phyloP scores from a whole-genome alignment of 2,888 invertebrate genomes.

The Vannuccia rotundouncinata region DNA sequence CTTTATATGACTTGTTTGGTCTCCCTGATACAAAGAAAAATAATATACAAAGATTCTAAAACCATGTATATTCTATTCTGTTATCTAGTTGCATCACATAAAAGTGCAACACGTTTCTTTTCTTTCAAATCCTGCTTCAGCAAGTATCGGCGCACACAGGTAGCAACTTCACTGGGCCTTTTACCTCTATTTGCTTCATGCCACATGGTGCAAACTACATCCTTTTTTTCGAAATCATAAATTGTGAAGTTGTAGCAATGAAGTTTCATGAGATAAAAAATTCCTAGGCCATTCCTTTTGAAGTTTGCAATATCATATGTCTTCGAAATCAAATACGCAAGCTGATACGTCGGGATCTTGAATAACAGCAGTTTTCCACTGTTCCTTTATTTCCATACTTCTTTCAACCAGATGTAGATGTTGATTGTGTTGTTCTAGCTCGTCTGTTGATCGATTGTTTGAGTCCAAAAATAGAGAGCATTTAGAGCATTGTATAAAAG shows the following conservation, averaged over 20 bases:
- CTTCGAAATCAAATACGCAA: neutral
- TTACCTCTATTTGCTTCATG: neutral
- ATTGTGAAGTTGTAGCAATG: neutral
- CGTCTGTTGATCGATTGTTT: neutral
- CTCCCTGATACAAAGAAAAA: slow-evolving; percentile 1
- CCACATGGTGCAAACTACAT: neutral
- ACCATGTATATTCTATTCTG: neutral
- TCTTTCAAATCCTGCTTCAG: neutral
- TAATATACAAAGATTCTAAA: neutral
- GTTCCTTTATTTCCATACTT: neutral
- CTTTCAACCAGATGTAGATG: neutral
- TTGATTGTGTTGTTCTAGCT: neutral
- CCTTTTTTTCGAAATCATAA: neutral
- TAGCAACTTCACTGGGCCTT: neutral
- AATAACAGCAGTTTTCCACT: neutral
- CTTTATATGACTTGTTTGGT: neutral
- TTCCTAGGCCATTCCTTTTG: neutral
- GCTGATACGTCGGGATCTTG: neutral
- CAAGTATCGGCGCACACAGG: neutral
- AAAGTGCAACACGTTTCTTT: neutral
- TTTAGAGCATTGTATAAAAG: neutral
- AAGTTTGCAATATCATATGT: neutral
- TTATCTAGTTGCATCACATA: neutral
- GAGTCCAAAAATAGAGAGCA: neutral
- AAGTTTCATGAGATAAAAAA: neutral